Percentiles rank a stretch among this genome's conserved stretches.
Evolutionary conservation across 2,113 vertebrate genomes (phyloP).

Genomic region (Ceratotherium simum): DNA sequence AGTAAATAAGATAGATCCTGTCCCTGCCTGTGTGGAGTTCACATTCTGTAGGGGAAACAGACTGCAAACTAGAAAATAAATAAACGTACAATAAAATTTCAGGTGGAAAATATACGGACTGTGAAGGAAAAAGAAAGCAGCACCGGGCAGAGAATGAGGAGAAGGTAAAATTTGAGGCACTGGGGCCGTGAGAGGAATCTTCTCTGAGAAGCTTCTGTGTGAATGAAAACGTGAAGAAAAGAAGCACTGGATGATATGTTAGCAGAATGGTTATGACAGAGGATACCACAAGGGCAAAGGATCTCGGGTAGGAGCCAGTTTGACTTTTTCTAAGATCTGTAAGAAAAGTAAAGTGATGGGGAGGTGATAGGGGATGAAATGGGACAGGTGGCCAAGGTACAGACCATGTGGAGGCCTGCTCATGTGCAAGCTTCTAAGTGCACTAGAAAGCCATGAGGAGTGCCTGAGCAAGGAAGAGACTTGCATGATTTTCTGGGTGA

Average conservation of each 20-base stretch:
- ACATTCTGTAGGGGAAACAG: neutral
- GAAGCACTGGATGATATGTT: neutral
- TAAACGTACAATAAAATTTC: neutral
- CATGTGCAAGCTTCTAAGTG: accelerated
- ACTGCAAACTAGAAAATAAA: neutral
- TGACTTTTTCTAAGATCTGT: neutral
- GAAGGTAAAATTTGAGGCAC: neutral
- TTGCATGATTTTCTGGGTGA: neutral
- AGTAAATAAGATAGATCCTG: neutral
- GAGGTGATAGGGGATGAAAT: neutral
- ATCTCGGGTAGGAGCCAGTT: neutral
- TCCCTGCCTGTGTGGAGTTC: neutral
- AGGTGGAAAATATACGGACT: neutral
- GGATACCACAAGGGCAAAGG: neutral
- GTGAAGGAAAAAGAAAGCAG: neutral
- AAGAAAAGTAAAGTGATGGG: neutral
- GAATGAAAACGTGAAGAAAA: neutral
- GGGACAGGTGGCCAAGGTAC: neutral
- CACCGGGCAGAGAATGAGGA: neutral
- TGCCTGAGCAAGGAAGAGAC: neutral
- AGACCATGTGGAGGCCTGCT: neutral
- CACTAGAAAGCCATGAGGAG: neutral
- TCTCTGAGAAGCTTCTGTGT: neutral
- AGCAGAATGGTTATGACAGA: neutral
- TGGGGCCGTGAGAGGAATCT: neutral